Conservation (phyloP, 1,140 invertebrate species). For the Heliconius nattereri region DNA sequence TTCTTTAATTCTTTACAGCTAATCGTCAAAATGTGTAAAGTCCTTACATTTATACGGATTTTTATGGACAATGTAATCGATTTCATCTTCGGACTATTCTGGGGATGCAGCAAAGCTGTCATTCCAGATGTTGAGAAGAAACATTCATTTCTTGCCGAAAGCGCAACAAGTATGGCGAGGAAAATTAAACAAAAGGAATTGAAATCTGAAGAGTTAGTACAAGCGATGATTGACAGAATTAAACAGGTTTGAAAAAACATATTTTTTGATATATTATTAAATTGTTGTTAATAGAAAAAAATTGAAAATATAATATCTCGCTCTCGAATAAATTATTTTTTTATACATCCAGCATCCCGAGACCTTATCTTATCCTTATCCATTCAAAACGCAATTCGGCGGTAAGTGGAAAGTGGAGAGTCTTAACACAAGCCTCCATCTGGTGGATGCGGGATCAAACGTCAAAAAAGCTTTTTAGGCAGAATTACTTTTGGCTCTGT, state of each 20-base stretch:
- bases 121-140: conserved; percentile 82
- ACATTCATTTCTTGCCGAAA: conserved; percentile 83
- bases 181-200: conserved; percentile 85
- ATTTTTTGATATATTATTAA: no score
- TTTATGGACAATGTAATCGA: conserved; percentile 67
- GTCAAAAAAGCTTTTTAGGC: no score
- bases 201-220: conserved; percentile 87
- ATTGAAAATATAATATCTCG: neutral
- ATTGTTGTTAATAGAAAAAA: neutral
- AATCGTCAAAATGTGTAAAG: neutral
- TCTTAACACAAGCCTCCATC: no score
- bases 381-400: no score
- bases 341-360: no score
- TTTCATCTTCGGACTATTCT: conserved; percentile 78
- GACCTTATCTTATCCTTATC: no score
- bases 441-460: no score
- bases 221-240: conserved; percentile 89
- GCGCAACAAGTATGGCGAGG: conserved; percentile 84
- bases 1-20: neutral
- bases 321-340: no score
- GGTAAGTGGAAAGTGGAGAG: no score
- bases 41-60: conserved; percentile 45
- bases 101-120: conserved; percentile 79
- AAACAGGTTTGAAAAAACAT: conserved; percentile 82
- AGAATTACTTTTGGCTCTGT: no score